phyloP scores from a whole-genome alignment of 2,113 vertebrate genomes.

The Puffinus mauretanicus region DNA sequence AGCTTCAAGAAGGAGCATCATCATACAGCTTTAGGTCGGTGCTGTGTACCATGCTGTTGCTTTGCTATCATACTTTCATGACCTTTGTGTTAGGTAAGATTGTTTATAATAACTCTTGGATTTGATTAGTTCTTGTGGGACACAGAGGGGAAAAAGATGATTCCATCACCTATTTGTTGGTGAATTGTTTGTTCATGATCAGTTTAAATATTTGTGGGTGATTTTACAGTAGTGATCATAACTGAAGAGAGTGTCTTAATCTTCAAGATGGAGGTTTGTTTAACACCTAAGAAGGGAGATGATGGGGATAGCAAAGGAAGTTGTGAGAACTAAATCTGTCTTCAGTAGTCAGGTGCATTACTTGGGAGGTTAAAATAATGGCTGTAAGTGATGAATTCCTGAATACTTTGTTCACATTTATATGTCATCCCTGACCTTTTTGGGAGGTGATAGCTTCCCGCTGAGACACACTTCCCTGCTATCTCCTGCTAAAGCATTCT shows the following conservation, averaged over 20 bases:
- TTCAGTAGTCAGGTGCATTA: background rate
- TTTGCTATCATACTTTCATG: constrained; percentile 99
- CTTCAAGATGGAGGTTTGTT: background rate
- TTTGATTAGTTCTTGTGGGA: constrained; percentile 37
- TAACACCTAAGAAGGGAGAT: background rate
- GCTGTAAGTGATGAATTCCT: background rate
- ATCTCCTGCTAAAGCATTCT: background rate
- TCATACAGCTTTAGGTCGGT: constrained; percentile 91
- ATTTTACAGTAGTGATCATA: background rate
- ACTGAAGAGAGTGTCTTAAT: background rate
- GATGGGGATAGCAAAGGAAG: background rate
- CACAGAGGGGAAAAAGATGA: background rate
- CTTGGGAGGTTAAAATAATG: background rate
- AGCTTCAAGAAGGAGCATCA: constrained; percentile 89
- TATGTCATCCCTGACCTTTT: background rate
- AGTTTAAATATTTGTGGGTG: background rate
- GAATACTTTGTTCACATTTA: background rate
- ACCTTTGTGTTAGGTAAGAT: constrained; percentile 93
- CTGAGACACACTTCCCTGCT: background rate
- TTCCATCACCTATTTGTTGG: background rate
- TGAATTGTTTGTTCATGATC: background rate
- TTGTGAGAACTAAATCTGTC: background rate
- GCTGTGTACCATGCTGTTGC: constrained; percentile 93
- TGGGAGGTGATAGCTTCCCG: background rate
- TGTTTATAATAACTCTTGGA: constrained; percentile 51